Conservation (phyloP, 2,797 vertebrate genomes). For the Pristis pectinata region DNA sequence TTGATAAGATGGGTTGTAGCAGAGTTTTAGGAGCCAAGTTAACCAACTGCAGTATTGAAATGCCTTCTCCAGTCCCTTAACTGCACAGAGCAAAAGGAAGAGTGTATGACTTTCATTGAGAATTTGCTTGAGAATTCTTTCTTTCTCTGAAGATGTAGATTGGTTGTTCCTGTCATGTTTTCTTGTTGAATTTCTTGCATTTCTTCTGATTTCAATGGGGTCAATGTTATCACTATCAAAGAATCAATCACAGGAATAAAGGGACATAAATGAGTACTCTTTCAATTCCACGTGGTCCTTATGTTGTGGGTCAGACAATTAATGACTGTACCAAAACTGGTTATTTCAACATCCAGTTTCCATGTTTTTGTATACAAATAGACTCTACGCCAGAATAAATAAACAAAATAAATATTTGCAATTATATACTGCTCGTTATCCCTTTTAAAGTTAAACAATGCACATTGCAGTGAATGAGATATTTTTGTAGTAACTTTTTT, state of each 20-base stretch:
- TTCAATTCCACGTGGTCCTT: neutral
- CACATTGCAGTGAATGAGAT: too few species aligned
- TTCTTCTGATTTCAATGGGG: neutral
- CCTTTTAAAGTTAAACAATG: too few species aligned
- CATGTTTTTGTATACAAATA: too few species aligned
- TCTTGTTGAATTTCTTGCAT: neutral
- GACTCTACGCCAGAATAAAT: too few species aligned
- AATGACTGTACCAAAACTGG: neutral
- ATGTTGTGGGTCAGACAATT: neutral
- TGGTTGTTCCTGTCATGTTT: neutral
- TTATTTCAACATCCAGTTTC: neutral
- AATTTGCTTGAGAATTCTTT: neutral
- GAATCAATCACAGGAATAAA: neutral
- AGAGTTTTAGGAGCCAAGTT: neutral
- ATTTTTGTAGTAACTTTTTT: too few species aligned
- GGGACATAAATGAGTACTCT: neutral
- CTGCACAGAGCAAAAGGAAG: neutral
- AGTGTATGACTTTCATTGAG: neutral
- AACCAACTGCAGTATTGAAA: neutral
- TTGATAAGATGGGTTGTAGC: neutral
- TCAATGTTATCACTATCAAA: neutral
- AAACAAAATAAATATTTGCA: too few species aligned
- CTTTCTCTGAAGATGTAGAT: neutral
- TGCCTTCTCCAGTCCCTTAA: neutral
- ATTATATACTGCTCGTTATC: too few species aligned